phyloP scores from a whole-genome alignment of 1,140 invertebrate species.

The Subanguina moxae region DNA sequence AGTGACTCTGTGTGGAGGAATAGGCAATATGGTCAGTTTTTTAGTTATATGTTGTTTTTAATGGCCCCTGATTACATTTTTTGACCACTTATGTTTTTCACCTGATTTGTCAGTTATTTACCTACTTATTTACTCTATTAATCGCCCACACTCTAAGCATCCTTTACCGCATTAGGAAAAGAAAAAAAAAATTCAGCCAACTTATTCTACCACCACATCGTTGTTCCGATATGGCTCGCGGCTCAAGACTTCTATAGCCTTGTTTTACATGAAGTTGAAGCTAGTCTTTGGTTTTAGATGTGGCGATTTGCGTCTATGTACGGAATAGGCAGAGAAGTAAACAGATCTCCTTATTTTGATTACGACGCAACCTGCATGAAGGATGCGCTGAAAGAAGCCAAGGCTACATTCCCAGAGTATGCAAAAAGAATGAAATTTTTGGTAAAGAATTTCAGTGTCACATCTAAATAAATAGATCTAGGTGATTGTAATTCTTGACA shows the following conservation, averaged over 20 bases:
- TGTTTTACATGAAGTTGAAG: too few relatives aligned
- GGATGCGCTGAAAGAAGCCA: not conserved
- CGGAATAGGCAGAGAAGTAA: not conserved
- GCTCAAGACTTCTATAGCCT: too few relatives aligned
- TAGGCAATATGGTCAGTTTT: not conserved
- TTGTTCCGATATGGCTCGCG: too few relatives aligned
- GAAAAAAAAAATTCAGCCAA: not conserved
- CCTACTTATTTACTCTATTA: too few relatives aligned
- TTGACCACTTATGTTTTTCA: too few relatives aligned
- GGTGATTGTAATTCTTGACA: slow-evolving; percentile 4
- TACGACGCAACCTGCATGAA: not conserved
- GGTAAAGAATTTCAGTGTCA: not conserved
- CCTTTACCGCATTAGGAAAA: not conserved
- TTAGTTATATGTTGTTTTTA: not conserved
- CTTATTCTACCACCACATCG: not conserved
- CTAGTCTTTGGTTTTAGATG: not conserved
- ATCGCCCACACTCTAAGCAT: too few relatives aligned
- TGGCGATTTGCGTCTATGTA: not conserved
- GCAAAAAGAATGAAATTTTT: not conserved
- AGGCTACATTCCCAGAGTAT: not conserved
- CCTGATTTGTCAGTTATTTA: too few relatives aligned
- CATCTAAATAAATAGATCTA: not conserved
- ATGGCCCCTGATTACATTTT: too few relatives aligned
- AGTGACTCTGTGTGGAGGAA: not conserved
- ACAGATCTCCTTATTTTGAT: not conserved